These are phyloP conservation scores for Graphium colonna DNA, from an alignment of 2,888 invertebrate genomes.

Conservation along the genomic window DNA sequence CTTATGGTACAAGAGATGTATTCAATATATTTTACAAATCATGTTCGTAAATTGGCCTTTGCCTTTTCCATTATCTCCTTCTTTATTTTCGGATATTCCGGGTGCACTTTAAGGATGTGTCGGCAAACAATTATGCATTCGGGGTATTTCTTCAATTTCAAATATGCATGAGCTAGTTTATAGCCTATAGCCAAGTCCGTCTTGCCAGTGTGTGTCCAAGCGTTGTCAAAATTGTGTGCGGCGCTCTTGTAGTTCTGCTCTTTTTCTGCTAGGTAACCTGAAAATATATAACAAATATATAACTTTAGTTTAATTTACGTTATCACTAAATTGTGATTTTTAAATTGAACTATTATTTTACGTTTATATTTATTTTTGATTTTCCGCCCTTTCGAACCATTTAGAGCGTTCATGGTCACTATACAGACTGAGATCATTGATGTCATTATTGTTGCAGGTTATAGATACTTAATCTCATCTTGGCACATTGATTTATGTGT, in stretches of 20 bases:
- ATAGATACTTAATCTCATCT: no score
- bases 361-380: no score
- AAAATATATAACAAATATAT: no score
- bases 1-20: background rate
- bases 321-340: no score
- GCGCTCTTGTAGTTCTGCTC: conserved; percentile 94
- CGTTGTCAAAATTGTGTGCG: conserved; percentile 88
- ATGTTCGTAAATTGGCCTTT: conserved; percentile 86
- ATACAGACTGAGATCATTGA: no score
- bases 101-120: conserved; percentile 88
- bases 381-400: no score
- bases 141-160: conserved; percentile 92
- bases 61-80: conserved; percentile 97
- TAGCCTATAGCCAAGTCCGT: conserved; percentile 93
- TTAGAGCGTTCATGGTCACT: no score
- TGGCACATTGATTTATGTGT: no score
- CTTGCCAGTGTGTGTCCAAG: conserved; percentile 92
- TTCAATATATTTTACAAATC: conserved; percentile 15
- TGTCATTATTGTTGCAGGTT: no score
- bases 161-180: conserved; percentile 93
- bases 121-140: conserved; percentile 95
- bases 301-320: background rate
- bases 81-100: conserved; percentile 93
- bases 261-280: conserved; percentile 93
- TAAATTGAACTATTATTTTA: no score